Conservation (phyloP, 64 coral and sea anemone species). For the Porites australiensis region DNA sequence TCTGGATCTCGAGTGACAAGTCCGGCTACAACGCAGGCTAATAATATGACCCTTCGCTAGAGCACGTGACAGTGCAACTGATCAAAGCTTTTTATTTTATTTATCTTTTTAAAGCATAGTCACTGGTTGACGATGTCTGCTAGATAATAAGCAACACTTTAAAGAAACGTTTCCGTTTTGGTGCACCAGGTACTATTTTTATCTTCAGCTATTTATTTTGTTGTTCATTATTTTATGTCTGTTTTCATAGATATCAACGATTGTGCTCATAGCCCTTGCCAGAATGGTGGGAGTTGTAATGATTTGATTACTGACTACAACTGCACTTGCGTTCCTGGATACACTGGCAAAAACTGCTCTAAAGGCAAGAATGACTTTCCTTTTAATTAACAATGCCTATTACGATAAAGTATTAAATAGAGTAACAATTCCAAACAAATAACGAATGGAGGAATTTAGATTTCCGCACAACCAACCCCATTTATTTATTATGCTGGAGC, state of each 20-base stretch:
- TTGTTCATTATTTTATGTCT: too few species aligned
- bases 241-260: conserved; percentile 23
- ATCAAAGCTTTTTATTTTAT: too few species aligned
- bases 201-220: too few species aligned
- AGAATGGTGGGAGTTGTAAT: conserved; percentile 33
- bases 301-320: background rate
- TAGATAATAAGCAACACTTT: background rate
- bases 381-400: too few species aligned
- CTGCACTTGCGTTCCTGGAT: conserved; percentile 18
- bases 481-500: too few species aligned
- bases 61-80: too few species aligned
- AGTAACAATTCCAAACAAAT: background rate
- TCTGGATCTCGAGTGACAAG: too few species aligned
- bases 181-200: too few species aligned
- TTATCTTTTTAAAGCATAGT: background rate
- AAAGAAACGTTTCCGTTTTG: background rate
- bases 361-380: background rate
- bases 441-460: too few species aligned
- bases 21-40: too few species aligned
- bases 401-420: background rate
- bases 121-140: background rate
- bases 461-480: too few species aligned
- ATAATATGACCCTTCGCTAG: too few species aligned
- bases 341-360: conserved; percentile 25
- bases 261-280: conserved; percentile 5